phyloP scores from a whole-genome alignment of 2,113 vertebrate genomes.

The Tringa solitaria region DNA sequence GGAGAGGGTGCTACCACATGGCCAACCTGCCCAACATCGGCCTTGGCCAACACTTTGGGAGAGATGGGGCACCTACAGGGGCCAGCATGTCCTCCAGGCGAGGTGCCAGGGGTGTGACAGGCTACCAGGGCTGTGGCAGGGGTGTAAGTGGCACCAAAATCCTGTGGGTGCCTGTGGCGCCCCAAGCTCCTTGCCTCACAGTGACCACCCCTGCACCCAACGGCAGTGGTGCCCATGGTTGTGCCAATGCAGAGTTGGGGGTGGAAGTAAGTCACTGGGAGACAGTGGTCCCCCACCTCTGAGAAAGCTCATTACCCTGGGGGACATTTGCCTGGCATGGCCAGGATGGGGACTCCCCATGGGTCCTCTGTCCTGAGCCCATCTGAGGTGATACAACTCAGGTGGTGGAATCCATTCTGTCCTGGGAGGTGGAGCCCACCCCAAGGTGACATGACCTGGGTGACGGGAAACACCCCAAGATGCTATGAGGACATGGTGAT shows the following conservation, averaged over 20 bases:
- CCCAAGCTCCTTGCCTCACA: background rate
- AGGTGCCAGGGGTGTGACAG: background rate
- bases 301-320: background rate
- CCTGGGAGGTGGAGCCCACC: background rate
- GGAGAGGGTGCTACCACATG: background rate
- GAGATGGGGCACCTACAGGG: background rate
- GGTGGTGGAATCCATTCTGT: background rate
- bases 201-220: background rate
- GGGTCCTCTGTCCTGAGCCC: background rate
- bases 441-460: background rate
- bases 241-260: background rate
- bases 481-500: background rate
- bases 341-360: background rate
- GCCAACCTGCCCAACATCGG: background rate
- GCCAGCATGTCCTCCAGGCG: fast-evolving
- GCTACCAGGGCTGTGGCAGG: background rate
- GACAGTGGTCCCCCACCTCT: background rate
- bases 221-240: fast-evolving
- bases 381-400: background rate
- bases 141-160: background rate
- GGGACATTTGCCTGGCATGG: background rate
- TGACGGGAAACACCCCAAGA: background rate
- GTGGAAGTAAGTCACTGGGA: background rate
- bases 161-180: background rate
- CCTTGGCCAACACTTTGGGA: background rate